phyloP scores from a whole-genome alignment of 2,113 vertebrate genomes.

The Notothenia rossii region DNA sequence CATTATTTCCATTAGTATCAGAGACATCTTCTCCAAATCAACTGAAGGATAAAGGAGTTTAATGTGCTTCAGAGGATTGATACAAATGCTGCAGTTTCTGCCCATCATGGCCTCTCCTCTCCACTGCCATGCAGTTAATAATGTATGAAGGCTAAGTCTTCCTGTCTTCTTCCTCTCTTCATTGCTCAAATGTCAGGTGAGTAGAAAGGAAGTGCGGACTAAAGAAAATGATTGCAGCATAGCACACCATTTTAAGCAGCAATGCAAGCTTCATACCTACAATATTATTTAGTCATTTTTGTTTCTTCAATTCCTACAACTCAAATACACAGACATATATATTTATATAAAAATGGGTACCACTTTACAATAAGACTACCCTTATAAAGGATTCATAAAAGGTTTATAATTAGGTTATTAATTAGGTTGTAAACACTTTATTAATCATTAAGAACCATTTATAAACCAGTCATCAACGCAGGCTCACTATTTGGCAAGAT shows the following conservation, averaged over 20 bases:
- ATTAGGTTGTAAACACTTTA: too few species aligned
- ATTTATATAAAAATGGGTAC: too few species aligned
- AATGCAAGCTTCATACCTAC: neutral
- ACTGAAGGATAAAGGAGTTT: slow-evolving; percentile 3
- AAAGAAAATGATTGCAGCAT: slow-evolving; percentile 16
- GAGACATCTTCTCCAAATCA: slow-evolving; percentile 9
- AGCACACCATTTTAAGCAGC: slow-evolving; percentile 25
- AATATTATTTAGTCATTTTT: neutral
- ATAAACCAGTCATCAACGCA: too few species aligned
- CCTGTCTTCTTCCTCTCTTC: slow-evolving; percentile 61
- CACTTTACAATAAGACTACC: too few species aligned
- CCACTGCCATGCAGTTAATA: slow-evolving; percentile 64
- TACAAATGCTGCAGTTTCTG: slow-evolving; percentile 39
- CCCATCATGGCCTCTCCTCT: slow-evolving; percentile 20
- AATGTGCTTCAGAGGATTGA: slow-evolving; percentile 26
- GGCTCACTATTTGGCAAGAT: too few species aligned
- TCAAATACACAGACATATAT: too few species aligned
- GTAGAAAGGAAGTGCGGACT: slow-evolving; percentile 52
- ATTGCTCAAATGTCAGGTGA: slow-evolving; percentile 75
- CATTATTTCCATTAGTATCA: neutral
- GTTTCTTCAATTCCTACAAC: too few species aligned
- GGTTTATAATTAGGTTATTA: too few species aligned
- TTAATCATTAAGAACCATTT: too few species aligned
- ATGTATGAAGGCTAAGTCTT: slow-evolving; percentile 72
- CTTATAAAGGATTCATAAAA: too few species aligned